phyloP scores from a whole-genome alignment of 2,888 invertebrate species.

The Hydrotaea cyrtoneurina region DNA sequence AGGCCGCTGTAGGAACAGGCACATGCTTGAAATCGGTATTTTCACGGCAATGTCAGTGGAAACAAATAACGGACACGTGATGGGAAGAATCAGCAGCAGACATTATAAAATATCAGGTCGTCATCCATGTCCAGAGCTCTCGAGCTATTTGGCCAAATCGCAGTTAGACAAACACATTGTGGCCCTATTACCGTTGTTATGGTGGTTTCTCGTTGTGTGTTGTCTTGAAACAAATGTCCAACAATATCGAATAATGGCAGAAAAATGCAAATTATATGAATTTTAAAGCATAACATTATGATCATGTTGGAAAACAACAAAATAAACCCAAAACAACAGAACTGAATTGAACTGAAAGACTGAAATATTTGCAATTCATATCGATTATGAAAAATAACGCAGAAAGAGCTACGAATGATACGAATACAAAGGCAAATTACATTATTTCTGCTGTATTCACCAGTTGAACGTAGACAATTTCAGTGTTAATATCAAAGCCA shows the following conservation, averaged over 20 bases:
- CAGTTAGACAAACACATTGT: neutral
- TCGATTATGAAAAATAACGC: slow-evolving; percentile 41
- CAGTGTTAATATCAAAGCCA: slow-evolving; percentile 63
- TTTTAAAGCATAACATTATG: slow-evolving; percentile 66
- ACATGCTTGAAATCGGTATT: no score
- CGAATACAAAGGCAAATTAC: slow-evolving; percentile 47
- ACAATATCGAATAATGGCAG: slow-evolving; percentile 52
- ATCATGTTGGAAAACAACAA: slow-evolving; percentile 8
- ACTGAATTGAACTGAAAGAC: no score
- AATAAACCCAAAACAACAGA: slow-evolving; percentile 10
- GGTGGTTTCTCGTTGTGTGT: neutral
- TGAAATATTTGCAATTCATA: slow-evolving; percentile 65
- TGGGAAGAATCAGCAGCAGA: no score
- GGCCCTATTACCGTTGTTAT: neutral
- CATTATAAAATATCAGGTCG: neutral
- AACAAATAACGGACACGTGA: no score
- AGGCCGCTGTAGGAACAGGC: neutral
- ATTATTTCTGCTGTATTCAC: slow-evolving; percentile 29
- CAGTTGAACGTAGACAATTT: neutral
- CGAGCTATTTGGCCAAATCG: neutral
- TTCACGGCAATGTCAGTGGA: no score
- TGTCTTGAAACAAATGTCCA: neutral
- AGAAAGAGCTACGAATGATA: slow-evolving; percentile 21
- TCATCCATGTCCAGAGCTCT: neutral
- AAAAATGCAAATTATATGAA: slow-evolving; percentile 66